These are phyloP conservation scores for Athalia circularis DNA, from an alignment of 2,888 invertebrate genomes.

Conservation along the genomic window DNA sequence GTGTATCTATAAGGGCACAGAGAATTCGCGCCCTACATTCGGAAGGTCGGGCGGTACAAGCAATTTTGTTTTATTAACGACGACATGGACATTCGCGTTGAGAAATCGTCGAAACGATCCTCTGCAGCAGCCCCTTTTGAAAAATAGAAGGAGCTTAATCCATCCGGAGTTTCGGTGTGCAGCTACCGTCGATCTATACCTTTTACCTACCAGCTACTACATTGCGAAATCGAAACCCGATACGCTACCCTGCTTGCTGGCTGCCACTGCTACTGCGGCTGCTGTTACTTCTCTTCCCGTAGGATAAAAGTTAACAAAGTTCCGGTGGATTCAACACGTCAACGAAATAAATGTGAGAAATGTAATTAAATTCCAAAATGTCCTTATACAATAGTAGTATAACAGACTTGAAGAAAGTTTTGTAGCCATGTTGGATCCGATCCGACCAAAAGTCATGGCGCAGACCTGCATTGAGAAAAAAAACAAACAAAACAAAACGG, in stretches of 20 bases:
- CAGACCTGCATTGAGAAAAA: no score
- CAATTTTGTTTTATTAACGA: slow-evolving; percentile 30
- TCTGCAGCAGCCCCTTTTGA: not conserved
- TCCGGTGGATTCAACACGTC: not conserved
- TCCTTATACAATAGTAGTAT: no score
- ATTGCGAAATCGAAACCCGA: not conserved
- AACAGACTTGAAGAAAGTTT: no score
- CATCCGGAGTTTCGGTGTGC: slow-evolving; percentile 9
- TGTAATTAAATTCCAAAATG: slow-evolving; percentile 13
- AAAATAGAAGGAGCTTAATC: slow-evolving; percentile 23
- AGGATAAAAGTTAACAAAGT: not conserved
- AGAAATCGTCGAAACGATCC: slow-evolving; percentile 18
- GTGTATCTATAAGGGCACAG: no score
- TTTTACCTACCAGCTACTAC: no score
- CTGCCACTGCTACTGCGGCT: not conserved
- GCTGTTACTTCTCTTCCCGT: no score
- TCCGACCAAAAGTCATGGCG: no score
- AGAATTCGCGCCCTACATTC: no score
- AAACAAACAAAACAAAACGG: no score
- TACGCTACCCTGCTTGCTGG: not conserved
- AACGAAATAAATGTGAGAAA: slow-evolving; percentile 3
- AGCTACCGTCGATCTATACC: not conserved
- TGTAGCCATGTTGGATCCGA: no score
- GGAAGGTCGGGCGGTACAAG: not conserved
- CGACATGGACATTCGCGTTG: not conserved